phyloP scores from a whole-genome alignment of 2,113 vertebrate genomes.

The Laterallus jamaicensis region DNA sequence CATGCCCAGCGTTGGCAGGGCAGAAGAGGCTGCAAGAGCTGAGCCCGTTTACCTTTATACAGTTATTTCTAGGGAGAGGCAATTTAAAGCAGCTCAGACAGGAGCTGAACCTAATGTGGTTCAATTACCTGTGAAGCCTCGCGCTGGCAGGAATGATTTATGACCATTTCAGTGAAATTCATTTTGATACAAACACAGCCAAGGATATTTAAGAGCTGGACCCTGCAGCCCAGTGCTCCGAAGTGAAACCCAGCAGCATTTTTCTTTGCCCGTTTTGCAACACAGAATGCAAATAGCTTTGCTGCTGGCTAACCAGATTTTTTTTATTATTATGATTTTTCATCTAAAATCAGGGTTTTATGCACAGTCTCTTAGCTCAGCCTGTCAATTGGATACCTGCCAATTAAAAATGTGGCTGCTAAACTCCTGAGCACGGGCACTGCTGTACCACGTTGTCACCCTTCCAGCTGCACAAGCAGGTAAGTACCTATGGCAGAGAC shows the following conservation, averaged over 20 bases:
- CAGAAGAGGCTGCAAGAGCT: not conserved
- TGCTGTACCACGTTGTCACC: not conserved
- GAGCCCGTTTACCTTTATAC: not conserved
- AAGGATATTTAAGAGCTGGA: not conserved
- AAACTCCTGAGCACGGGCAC: not conserved
- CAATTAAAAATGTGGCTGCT: not conserved
- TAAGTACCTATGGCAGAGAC: not conserved
- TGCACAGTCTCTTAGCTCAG: not conserved
- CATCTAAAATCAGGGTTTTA: not conserved
- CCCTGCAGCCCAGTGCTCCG: not conserved
- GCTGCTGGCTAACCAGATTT: not conserved
- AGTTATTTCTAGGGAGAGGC: not conserved
- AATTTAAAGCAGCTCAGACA: not conserved
- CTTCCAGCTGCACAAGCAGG: not conserved
- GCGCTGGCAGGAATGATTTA: not conserved
- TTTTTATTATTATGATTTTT: not conserved
- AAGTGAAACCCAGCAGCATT: not conserved
- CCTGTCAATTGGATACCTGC: not conserved
- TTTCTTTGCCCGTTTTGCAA: not conserved
- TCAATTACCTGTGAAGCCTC: conserved; percentile 23
- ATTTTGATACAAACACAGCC: not conserved
- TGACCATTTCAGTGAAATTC: not conserved
- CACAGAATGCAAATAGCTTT: not conserved
- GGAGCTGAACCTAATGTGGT: not conserved
- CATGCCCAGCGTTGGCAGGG: rapidly evolving